Evolutionary conservation across 53 echinoderm and acorn worm genomes (phyloP).

Genomic region (Actinopyga echinites): DNA sequence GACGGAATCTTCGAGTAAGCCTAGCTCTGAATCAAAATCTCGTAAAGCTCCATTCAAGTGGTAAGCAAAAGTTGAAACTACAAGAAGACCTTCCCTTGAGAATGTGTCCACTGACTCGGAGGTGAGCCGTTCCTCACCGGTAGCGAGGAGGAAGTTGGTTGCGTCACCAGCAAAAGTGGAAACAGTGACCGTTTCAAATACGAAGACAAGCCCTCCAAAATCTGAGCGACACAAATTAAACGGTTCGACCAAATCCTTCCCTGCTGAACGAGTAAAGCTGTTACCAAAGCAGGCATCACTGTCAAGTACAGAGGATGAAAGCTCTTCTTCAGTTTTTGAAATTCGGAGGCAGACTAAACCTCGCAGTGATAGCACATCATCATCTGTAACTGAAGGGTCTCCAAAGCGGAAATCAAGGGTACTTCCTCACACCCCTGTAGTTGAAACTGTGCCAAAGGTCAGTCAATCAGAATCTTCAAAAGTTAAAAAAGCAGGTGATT

Average conservation of each 20-base stretch:
- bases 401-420: slow-evolving; percentile 9
- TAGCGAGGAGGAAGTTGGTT: neutral
- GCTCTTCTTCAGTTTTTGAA: slow-evolving; percentile 11
- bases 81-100: slow-evolving; percentile 24
- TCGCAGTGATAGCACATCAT: neutral
- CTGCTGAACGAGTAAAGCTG: neutral
- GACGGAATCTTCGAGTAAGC: neutral
- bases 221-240: neutral
- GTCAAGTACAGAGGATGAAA: slow-evolving; percentile 30
- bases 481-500: too few species aligned
- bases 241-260: neutral
- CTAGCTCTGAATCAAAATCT: neutral
- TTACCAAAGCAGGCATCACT: neutral
- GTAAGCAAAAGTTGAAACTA: slow-evolving; percentile 29
- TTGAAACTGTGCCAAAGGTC: neutral
- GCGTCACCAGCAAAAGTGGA: slow-evolving; percentile 22
- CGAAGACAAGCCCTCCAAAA: slow-evolving; percentile 5
- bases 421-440: neutral
- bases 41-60: slow-evolving; percentile 26
- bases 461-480: neutral
- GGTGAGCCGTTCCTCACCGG: slow-evolving; percentile 18
- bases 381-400: neutral
- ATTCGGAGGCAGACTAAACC: slow-evolving; percentile 21
- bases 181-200: neutral
- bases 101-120: slow-evolving; percentile 37